Evolutionary conservation across 2,888 invertebrate genomes (phyloP).

Genomic region (Caradrina clavipalpis): DNA sequence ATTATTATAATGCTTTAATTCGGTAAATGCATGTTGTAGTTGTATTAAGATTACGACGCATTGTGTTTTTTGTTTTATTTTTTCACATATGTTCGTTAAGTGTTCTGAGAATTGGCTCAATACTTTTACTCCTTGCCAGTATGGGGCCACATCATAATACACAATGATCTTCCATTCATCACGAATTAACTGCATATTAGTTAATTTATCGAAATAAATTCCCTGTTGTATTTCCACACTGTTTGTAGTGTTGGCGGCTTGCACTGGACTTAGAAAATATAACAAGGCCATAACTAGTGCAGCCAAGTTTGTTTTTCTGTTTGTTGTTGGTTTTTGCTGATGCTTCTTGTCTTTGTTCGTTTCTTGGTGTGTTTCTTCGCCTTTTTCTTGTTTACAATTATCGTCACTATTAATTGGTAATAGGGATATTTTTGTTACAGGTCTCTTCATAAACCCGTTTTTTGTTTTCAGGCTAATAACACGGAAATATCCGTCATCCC

Average conservation of each 20-base stretch:
- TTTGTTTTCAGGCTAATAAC: background rate
- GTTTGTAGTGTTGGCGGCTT: background rate
- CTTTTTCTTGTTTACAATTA: too few species aligned
- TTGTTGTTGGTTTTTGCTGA: background rate
- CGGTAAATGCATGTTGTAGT: background rate
- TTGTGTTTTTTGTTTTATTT: slow-evolving; percentile 3
- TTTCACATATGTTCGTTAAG: background rate
- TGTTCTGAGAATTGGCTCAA: background rate
- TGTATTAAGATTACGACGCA: slow-evolving; percentile 3
- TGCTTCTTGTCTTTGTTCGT: too few species aligned
- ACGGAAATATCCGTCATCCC: background rate
- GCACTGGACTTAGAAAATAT: background rate
- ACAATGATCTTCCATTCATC: slow-evolving; percentile 9
- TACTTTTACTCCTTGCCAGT: slow-evolving; percentile 1
- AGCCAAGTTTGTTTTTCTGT: background rate
- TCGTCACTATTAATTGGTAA: background rate
- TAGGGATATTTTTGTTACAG: background rate
- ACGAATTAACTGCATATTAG: slow-evolving; percentile 3
- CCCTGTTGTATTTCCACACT: slow-evolving; percentile 4
- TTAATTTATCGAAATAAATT: slow-evolving; percentile 7
- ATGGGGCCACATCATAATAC: slow-evolving; percentile 5
- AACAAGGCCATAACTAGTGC: slow-evolving; percentile 4
- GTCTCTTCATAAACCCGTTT: slow-evolving; percentile 1
- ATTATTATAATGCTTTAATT: slow-evolving; percentile 7
- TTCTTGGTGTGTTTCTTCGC: too few species aligned